phyloP scores from a whole-genome alignment of 2,113 vertebrate species.

The Plecturocebus donacophilus region DNA sequence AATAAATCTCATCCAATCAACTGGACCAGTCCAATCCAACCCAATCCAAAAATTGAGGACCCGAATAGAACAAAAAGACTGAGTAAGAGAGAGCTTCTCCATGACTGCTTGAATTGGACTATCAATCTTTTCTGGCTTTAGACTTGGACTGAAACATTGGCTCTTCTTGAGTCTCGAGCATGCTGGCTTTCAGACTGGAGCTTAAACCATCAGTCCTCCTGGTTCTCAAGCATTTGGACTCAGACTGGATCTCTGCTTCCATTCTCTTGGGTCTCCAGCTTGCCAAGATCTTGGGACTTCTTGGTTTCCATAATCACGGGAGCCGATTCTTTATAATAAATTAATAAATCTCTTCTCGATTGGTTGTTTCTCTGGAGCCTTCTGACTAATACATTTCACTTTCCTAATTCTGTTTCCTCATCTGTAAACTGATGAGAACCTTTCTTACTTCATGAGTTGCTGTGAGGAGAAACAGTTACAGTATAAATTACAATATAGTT shows the following conservation, averaged over 20 bases:
- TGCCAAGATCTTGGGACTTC: background rate
- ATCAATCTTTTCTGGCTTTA: background rate
- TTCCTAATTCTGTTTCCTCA: background rate
- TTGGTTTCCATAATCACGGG: background rate
- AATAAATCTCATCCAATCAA: background rate
- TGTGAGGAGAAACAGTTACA: background rate
- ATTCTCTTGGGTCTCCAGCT: background rate
- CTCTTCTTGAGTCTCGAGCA: background rate
- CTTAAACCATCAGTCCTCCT: background rate
- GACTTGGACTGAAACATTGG: background rate
- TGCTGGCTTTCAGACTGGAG: background rate
- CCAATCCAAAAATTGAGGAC: too few relatives aligned
- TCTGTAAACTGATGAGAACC: background rate
- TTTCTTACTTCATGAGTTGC: background rate
- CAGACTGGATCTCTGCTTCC: too few relatives aligned
- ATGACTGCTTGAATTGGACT: background rate
- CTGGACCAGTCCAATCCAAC: too few relatives aligned
- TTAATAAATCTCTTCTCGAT: background rate
- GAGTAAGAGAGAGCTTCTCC: background rate
- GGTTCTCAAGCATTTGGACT: background rate
- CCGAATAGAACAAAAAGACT: background rate
- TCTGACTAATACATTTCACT: background rate
- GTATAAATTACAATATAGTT: background rate
- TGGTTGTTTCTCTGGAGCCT: background rate
- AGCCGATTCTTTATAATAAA: background rate